Percentiles rank a stretch among this genome's conserved stretches.
phyloP scores from a whole-genome alignment of 30 jellyfish, hydroid and myxozoan genomes.

The Rhopilema esculentum region DNA sequence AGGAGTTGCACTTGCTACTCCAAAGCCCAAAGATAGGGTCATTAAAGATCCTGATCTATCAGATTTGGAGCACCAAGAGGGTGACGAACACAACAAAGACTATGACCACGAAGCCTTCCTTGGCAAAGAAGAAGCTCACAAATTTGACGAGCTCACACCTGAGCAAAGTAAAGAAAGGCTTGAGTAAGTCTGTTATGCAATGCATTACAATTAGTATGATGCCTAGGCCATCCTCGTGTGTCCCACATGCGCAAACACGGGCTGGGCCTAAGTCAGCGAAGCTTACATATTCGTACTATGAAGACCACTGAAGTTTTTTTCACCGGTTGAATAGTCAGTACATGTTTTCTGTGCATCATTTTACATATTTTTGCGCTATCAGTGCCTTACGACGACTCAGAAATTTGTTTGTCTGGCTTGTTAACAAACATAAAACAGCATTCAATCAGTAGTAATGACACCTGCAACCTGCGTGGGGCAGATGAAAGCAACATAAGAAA shows the following conservation, averaged over 20 bases:
- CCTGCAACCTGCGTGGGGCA: too few relatives aligned
- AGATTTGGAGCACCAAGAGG: slow-evolving; percentile 72
- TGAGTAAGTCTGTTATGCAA: slow-evolving; percentile 58
- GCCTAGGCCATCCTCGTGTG: neutral
- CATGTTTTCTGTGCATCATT: too few relatives aligned
- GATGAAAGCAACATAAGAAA: too few relatives aligned
- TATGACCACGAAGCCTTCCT: slow-evolving; percentile 97
- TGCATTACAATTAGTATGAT: neutral
- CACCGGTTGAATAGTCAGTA: too few relatives aligned
- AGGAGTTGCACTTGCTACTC: slow-evolving; percentile 56
- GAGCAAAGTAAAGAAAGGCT: slow-evolving; percentile 94
- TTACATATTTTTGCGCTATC: too few relatives aligned
- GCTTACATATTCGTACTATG: too few relatives aligned
- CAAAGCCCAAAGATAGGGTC: slow-evolving; percentile 76
- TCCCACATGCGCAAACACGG: neutral
- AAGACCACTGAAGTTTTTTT: too few relatives aligned
- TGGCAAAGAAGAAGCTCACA: slow-evolving; percentile 92
- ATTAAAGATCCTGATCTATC: slow-evolving; percentile 73
- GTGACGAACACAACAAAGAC: slow-evolving; percentile 83
- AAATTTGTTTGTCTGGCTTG: too few relatives aligned
- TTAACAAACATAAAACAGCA: too few relatives aligned
- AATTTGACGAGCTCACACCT: slow-evolving; percentile 89
- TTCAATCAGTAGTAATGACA: too few relatives aligned
- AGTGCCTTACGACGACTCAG: too few relatives aligned
- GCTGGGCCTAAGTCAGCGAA: neutral